Evolutionary conservation across 2,113 vertebrate species (phyloP).

Genomic region (Rhinoderma darwinii): DNA sequence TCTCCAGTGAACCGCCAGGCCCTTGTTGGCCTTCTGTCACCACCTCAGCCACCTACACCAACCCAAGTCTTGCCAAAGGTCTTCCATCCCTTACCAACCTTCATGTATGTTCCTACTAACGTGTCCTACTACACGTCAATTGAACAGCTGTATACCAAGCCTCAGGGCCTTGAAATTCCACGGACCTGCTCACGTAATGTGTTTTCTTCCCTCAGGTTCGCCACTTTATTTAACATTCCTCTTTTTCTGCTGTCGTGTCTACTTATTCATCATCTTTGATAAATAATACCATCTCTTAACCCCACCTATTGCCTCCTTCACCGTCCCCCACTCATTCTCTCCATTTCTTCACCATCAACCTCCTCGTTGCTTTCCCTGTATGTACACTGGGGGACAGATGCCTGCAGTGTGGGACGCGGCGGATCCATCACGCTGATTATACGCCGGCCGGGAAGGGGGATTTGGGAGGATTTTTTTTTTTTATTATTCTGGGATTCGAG

Average conservation of each 20-base stretch:
- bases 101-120: background rate
- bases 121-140: background rate
- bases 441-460: conserved; percentile 36
- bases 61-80: too few species aligned
- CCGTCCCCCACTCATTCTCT: background rate
- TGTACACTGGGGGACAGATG: conserved; percentile 33
- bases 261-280: background rate
- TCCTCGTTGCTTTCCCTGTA: background rate
- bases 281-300: background rate
- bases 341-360: conserved; percentile 12
- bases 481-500: conserved; percentile 48
- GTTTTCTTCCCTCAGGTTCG: background rate
- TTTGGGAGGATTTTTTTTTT: conserved; percentile 42
- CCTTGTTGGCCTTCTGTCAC: background rate
- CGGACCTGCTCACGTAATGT: background rate
- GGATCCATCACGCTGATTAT: conserved; percentile 53
- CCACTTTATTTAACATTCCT: background rate
- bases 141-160: background rate
- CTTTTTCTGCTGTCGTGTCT: background rate
- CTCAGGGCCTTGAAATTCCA: background rate
- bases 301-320: conserved; percentile 8
- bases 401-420: conserved; percentile 50
- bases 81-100: background rate
- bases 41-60: background rate
- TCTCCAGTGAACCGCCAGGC: background rate